Evolutionary conservation across 2,797 vertebrate species (phyloP).

Genomic region (Chiroxiphia lanceolata): DNA sequence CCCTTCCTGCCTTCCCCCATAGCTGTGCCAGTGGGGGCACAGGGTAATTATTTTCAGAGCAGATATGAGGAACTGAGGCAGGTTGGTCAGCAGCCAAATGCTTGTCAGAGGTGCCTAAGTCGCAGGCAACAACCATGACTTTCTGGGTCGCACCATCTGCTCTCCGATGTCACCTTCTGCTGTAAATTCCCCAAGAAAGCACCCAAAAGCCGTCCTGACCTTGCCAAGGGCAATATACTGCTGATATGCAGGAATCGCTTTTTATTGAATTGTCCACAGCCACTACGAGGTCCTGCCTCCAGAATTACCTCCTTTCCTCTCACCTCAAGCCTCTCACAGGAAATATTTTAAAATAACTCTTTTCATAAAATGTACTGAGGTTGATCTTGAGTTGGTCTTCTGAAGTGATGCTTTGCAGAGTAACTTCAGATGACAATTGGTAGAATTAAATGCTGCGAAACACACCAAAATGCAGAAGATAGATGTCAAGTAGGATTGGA

Average conservation of each 20-base stretch:
- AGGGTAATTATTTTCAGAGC: not conserved
- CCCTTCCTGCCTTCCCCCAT: not conserved
- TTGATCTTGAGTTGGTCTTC: not conserved
- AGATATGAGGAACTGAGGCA: not conserved
- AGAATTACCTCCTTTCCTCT: not conserved
- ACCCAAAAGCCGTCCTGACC: not conserved
- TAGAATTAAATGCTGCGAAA: not conserved
- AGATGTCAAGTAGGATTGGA: not conserved
- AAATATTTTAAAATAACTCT: not conserved
- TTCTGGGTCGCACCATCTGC: constrained; percentile 14
- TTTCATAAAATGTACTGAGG: not conserved
- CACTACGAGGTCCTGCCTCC: not conserved
- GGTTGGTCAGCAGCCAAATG: not conserved
- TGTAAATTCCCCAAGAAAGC: not conserved
- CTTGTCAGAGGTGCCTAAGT: not conserved
- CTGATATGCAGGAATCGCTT: not conserved
- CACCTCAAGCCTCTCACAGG: not conserved
- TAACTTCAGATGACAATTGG: not conserved
- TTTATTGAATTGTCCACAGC: not conserved
- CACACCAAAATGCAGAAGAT: not conserved
- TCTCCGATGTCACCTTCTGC: not conserved
- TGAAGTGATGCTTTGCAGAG: not conserved
- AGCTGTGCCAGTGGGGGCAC: not conserved
- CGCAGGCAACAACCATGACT: not conserved
- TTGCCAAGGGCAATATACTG: not conserved